Base-by-base conservation (phyloP, 1,140 invertebrate species). In the Megathymus violae region DNA sequence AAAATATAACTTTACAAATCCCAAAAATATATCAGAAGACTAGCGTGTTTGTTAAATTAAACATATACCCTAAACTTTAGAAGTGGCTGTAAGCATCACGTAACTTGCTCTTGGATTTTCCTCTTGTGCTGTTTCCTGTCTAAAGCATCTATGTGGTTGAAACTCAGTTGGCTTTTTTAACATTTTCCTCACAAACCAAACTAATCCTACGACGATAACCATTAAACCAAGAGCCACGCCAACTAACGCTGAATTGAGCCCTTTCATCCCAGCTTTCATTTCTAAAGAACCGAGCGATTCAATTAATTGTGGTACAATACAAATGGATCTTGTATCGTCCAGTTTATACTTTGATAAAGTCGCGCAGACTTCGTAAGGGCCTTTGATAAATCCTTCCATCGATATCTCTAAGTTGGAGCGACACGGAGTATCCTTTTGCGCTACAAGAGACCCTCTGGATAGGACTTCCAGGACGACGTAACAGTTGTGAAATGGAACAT, bases 11-110 rank as follows among this genome's bases (percentile, higher is more conserved):
- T 22, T 10, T 17, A 16, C 41, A 38, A 52, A 52, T 13, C 17
- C n/a, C 15, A n/a, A 59, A 59, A 47, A 19, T 3, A 59, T 36
- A 36, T 59, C 36, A 16, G 14, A 59, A 31, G 15, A 36, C 56
- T 59, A 59, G 52, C 40, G 43, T 27, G 40, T 19, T 51, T 27
- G 7, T 56, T 47, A 50, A 36, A 41, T 31, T 11, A 41, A 15
- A 44, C 51, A 27, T 25, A n/a, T 50, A 27, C 5, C 15, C 13
- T 27, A 47, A 25, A 51, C 31, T 81, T 93, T 93, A 17, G 93
- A 94, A 15, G 93, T 94, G 5, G 93, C 93, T 62, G 93, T 93
- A 52, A 94, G 74, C 89, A 94, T 94, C 1, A 94, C 92, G 64
- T 94, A 94, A 80, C 91, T 91, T 14, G 93, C 91, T 84, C 80